A percentile compares a stretch with the other conserved stretches of the same genome.
These are phyloP conservation scores for Ernsta delagoae DNA, from an alignment of 2,888 invertebrate species.

Conservation along the genomic window DNA sequence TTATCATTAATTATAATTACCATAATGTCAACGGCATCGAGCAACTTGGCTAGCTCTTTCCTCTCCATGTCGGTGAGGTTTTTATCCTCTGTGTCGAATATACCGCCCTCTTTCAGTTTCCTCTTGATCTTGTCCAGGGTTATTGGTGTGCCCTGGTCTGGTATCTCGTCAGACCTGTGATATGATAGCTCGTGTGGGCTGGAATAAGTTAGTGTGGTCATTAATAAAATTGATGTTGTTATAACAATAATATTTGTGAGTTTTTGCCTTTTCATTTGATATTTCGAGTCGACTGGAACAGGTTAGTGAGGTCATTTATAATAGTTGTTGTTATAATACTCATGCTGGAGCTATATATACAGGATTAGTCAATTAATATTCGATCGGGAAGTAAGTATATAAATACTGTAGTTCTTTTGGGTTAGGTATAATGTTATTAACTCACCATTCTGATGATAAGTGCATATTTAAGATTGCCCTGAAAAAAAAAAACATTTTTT, in stretches of 20 bases:
- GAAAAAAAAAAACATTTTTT: conserved; percentile 49
- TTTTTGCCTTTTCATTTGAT: conserved; percentile 22
- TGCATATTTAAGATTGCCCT: conserved; percentile 60
- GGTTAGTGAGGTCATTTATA: background rate
- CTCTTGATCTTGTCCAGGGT: conserved; percentile 63
- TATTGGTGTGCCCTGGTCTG: conserved; percentile 53
- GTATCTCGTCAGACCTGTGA: conserved; percentile 55
- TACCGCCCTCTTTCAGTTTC: conserved; percentile 61
- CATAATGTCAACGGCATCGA: conserved; percentile 71
- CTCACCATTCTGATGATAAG: conserved; percentile 61
- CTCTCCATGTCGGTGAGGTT: conserved; percentile 57
- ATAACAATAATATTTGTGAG: too few relatives aligned
- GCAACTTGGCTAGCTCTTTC: conserved; percentile 67
- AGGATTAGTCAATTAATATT: too few relatives aligned
- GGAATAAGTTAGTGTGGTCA: conserved; percentile 7
- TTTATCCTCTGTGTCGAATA: conserved; percentile 58
- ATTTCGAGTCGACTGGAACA: conserved; percentile 45
- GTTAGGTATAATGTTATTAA: conserved; percentile 17
- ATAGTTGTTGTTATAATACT: too few relatives aligned
- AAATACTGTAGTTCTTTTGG: too few relatives aligned
- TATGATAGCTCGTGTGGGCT: conserved; percentile 48
- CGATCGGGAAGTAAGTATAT: too few relatives aligned
- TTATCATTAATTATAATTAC: conserved; percentile 47
- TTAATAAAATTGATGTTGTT: background rate
- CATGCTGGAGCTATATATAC: too few relatives aligned